Percentiles rank a stretch among this genome's conserved stretches.
These are phyloP conservation scores for Diadophis punctatus DNA, from an alignment of 2,113 vertebrate species.

Conservation along the genomic window DNA sequence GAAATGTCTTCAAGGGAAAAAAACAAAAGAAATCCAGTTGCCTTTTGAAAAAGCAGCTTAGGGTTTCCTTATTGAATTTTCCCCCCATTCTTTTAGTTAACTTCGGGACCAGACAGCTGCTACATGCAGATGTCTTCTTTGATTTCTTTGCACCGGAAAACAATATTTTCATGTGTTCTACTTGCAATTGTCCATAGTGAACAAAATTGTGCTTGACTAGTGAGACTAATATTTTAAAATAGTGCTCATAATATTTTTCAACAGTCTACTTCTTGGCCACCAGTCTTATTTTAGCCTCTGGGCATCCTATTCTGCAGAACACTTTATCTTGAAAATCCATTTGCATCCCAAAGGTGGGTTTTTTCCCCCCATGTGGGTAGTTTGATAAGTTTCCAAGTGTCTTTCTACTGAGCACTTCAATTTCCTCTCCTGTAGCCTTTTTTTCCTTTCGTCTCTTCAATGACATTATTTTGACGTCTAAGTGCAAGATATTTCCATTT, in stretches of 20 bases:
- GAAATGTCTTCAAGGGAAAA: neutral
- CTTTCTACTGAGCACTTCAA: neutral
- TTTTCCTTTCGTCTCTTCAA: neutral
- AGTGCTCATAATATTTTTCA: neutral
- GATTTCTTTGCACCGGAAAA: neutral
- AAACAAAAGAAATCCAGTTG: neutral
- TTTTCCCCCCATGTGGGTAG: neutral
- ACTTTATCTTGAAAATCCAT: neutral
- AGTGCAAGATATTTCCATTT: neutral
- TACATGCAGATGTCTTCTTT: neutral
- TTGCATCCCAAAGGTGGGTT: neutral
- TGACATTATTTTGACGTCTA: neutral
- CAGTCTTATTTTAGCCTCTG: neutral
- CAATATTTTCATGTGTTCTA: neutral
- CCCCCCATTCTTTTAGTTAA: neutral
- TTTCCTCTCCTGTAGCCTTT: neutral
- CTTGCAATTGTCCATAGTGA: neutral
- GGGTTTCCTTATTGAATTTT: neutral
- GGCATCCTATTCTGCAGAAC: neutral
- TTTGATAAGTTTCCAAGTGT: neutral
- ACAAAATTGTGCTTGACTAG: neutral
- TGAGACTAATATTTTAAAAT: neutral
- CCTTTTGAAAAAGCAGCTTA: neutral
- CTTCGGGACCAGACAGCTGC: neutral
- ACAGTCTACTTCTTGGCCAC: neutral